Percentiles rank a stretch among this genome's conserved stretches.
phyloP scores from a whole-genome alignment of 2,888 invertebrate species.

The Fragum whitleyi region DNA sequence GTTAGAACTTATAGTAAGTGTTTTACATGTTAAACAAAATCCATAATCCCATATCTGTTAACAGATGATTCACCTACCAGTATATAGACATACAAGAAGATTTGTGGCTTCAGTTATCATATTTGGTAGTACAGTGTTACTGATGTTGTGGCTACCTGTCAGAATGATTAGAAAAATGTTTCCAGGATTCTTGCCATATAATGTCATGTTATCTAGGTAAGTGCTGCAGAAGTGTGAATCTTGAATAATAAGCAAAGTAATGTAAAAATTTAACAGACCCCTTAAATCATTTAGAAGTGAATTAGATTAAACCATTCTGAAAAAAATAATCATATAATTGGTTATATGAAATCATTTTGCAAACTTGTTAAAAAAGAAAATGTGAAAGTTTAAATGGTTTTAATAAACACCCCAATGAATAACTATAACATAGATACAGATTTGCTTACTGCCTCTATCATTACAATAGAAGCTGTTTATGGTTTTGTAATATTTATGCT shows the following conservation, averaged over 20 bases:
- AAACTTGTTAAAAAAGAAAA: too few relatives aligned
- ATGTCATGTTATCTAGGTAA: conserved; percentile 89
- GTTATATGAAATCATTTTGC: too few relatives aligned
- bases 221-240: not conserved
- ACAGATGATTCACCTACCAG: conserved; percentile 98
- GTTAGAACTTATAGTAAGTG: too few relatives aligned
- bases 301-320: too few relatives aligned
- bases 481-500: too few relatives aligned
- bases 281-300: not conserved
- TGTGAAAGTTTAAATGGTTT: too few relatives aligned
- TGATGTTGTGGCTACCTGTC: conserved; percentile 98
- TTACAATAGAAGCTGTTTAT: too few relatives aligned
- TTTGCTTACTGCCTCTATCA: too few relatives aligned
- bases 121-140: conserved; percentile 97
- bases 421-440: too few relatives aligned
- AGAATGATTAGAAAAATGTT: conserved; percentile 92
- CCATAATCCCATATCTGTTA: conserved; percentile 33
- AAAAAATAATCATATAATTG: too few relatives aligned
- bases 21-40: too few relatives aligned
- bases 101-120: conserved; percentile 93
- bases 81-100: conserved; percentile 94
- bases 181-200: conserved; percentile 95
- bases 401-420: too few relatives aligned
- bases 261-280: not conserved
- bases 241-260: not conserved